A percentile compares a stretch with the other conserved stretches of the same genome.
Conservation (phyloP, 2,113 vertebrate genomes). For the Albula goreensis region DNA sequence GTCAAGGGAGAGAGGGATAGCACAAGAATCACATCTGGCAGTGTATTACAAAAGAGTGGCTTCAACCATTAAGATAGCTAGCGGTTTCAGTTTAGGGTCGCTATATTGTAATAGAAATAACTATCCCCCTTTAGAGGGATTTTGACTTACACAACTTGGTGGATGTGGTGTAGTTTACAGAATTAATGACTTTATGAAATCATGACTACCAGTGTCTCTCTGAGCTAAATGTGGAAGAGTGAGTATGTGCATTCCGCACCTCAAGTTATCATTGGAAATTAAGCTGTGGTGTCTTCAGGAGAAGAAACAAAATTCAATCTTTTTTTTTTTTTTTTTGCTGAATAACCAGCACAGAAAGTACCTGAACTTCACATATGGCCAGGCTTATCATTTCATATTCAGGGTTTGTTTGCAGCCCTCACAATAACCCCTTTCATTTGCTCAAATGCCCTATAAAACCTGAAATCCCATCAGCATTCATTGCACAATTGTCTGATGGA, state of each 20-base stretch:
- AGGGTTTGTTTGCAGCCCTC: constrained; percentile 44
- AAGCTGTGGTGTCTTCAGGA: constrained; percentile 26
- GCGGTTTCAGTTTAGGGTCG: too few relatives aligned
- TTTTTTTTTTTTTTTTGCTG: constrained; percentile 35
- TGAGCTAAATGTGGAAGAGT: too few relatives aligned
- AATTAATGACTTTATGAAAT: too few relatives aligned
- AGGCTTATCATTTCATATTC: constrained; percentile 38
- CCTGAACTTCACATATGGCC: constrained; percentile 51
- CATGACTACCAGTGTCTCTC: too few relatives aligned
- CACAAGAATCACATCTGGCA: too few relatives aligned
- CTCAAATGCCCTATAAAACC: constrained; percentile 45
- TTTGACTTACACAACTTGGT: too few relatives aligned
- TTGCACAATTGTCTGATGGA: constrained; percentile 55
- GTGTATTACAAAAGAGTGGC: too few relatives aligned
- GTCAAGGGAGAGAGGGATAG: too few relatives aligned
- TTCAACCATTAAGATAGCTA: too few relatives aligned
- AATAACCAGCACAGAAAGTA: constrained; percentile 63
- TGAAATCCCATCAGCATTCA: constrained; percentile 54
- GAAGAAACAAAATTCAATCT: not conserved
- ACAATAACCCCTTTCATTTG: constrained; percentile 38
- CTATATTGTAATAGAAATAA: too few relatives aligned
- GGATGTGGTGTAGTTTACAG: too few relatives aligned
- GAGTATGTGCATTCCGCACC: not conserved
- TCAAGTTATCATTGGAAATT: constrained; percentile 48
- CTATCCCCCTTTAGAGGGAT: too few relatives aligned